Evolutionary conservation across 2,113 vertebrate species (phyloP).

Genomic region (Caranx ignobilis): DNA sequence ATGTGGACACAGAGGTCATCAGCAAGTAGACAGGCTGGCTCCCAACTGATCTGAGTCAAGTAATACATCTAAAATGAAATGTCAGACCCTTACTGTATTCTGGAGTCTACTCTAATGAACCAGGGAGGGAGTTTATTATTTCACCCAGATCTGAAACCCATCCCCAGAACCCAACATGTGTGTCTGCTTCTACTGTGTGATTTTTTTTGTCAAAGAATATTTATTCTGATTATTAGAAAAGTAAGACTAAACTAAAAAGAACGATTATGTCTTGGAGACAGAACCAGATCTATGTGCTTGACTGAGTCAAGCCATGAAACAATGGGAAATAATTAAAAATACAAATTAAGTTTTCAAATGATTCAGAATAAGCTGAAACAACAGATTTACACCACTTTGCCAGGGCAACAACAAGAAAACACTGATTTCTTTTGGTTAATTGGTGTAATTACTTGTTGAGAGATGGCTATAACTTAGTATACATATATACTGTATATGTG

Average conservation of each 20-base stretch:
- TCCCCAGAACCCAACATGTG: background rate
- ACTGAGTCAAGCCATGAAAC: no score
- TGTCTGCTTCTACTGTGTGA: background rate
- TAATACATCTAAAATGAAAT: background rate
- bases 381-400: no score
- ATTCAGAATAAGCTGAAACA: no score
- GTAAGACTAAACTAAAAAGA: background rate
- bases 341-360: no score
- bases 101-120: background rate
- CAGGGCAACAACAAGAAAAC: background rate
- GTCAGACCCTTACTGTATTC: no score
- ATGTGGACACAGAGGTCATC: slow-evolving; percentile 53
- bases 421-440: no score
- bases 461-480: no score
- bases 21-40: slow-evolving; percentile 14
- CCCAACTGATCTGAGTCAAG: background rate
- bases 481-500: no score
- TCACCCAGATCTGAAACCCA: background rate
- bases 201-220: slow-evolving; percentile 9
- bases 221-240: slow-evolving; percentile 18
- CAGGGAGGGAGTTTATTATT: background rate
- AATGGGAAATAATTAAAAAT: no score
- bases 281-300: background rate
- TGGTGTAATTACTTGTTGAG: no score
- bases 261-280: background rate